Conservation (phyloP, 1,140 invertebrate species). For the Odontomachus brunneus region DNA sequence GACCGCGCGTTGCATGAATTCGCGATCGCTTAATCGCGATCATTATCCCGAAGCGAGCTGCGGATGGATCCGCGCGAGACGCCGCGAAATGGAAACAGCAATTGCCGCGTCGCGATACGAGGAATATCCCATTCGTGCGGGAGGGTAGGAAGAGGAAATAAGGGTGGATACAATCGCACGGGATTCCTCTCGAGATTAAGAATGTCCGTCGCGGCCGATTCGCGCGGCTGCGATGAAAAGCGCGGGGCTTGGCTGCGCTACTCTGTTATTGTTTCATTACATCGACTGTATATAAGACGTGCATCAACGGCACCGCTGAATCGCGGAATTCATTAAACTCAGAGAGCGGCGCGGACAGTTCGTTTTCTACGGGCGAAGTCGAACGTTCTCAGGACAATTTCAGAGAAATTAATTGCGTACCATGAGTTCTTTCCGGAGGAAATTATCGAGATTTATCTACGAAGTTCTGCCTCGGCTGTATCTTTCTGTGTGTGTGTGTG, state of each 20-base stretch:
- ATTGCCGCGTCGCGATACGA: neutral
- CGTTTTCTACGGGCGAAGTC: slow-evolving; percentile 9
- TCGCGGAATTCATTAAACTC: slow-evolving; percentile 19
- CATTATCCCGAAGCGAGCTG: neutral
- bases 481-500: too few relatives aligned
- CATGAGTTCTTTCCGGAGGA: neutral
- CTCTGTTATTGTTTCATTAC: slow-evolving; percentile 22
- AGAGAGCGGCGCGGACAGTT: neutral
- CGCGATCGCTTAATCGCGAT: slow-evolving; percentile 29
- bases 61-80: neutral
- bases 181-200: slow-evolving; percentile 5
- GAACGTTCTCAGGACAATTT: slow-evolving; percentile 31
- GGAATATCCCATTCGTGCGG: slow-evolving; percentile 10
- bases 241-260: neutral
- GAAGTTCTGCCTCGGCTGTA: neutral
- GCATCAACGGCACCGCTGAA: neutral
- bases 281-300: neutral
- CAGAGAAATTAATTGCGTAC: slow-evolving; percentile 20
- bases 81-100: neutral
- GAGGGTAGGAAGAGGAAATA: too few relatives aligned
- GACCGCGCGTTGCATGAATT: slow-evolving; percentile 20
- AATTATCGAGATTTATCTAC: slow-evolving; percentile 27
- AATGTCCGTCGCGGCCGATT: neutral
- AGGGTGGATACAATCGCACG: neutral
- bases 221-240: neutral